A percentile compares a stretch with the other conserved stretches of the same genome.
These are phyloP conservation scores for Cataglyphis albicans DNA, from an alignment of 2,888 invertebrate species.

Conservation along the genomic window DNA sequence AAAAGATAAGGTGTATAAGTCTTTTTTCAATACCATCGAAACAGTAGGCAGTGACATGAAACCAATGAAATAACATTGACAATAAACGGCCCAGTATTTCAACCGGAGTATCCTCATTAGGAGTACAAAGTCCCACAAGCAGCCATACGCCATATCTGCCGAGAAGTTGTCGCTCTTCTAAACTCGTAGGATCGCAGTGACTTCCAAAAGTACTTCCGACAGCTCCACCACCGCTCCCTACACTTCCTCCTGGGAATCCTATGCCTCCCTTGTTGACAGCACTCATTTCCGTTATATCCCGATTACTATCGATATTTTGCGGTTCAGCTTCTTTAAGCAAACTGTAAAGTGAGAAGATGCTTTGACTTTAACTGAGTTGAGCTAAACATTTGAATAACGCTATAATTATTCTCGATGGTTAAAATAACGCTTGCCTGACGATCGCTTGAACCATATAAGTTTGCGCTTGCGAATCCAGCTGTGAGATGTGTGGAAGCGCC, in stretches of 20 bases:
- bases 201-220: slow-evolving; percentile 80
- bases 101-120: slow-evolving; percentile 91
- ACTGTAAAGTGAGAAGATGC: slow-evolving; percentile 79
- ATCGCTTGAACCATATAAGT: slow-evolving; percentile 97
- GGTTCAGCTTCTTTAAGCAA: slow-evolving; percentile 97
- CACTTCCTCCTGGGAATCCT: slow-evolving; percentile 85
- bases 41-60: slow-evolving; percentile 98
- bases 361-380: background rate
- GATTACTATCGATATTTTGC: slow-evolving; percentile 89
- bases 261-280: slow-evolving; percentile 83
- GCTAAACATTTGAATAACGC: background rate
- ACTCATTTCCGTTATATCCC: slow-evolving; percentile 86
- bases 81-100: slow-evolving; percentile 95
- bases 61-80: slow-evolving; percentile 99
- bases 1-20: slow-evolving; percentile 85
- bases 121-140: slow-evolving; percentile 96
- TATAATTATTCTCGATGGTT: background rate
- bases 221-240: slow-evolving; percentile 84
- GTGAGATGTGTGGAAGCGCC: slow-evolving; percentile 94
- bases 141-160: slow-evolving; percentile 99
- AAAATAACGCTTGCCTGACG: slow-evolving; percentile 89
- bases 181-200: slow-evolving; percentile 83
- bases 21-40: slow-evolving; percentile 92
- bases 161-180: slow-evolving; percentile 95
- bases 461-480: slow-evolving; percentile 96